Conservation (phyloP, 64 coral and sea anemone species). For the Stylophora pistillata region DNA sequence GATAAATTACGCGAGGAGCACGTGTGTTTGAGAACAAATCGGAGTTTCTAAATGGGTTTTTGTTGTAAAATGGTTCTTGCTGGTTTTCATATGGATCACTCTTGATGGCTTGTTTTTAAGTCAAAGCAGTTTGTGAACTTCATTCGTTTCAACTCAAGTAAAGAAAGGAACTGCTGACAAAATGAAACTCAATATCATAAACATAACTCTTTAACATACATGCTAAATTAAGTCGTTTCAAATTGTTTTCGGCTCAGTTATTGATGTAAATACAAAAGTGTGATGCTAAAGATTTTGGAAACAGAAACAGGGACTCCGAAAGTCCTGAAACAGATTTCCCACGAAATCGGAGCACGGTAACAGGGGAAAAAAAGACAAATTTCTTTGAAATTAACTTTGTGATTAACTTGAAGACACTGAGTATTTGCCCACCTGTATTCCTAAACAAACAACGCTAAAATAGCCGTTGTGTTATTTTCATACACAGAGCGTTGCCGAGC, state of each 20-base stretch:
- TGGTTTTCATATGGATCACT: neutral
- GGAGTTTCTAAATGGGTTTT: neutral
- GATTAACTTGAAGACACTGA: neutral
- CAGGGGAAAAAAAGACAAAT: neutral
- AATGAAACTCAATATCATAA: neutral
- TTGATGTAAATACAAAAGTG: neutral
- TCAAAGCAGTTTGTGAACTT: neutral
- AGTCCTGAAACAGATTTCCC: neutral
- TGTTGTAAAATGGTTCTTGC: neutral
- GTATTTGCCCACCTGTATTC: neutral
- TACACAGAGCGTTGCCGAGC: neutral
- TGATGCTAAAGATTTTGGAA: neutral
- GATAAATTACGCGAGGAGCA: neutral
- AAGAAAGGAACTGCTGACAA: neutral
- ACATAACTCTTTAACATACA: neutral
- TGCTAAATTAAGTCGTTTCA: neutral
- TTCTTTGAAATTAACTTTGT: constrained; percentile 24
- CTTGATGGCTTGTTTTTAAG: too few species aligned
- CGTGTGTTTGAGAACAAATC: neutral
- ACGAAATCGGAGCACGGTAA: neutral
- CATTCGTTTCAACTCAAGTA: neutral
- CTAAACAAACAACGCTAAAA: constrained; percentile 16
- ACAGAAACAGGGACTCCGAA: neutral
- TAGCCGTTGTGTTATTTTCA: constrained; percentile 1
- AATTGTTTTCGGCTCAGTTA: neutral